A percentile compares a stretch with the other conserved stretches of the same genome.
Evolutionary conservation across 2,797 vertebrate species (phyloP).

Genomic region (Diglossa cyanea): DNA sequence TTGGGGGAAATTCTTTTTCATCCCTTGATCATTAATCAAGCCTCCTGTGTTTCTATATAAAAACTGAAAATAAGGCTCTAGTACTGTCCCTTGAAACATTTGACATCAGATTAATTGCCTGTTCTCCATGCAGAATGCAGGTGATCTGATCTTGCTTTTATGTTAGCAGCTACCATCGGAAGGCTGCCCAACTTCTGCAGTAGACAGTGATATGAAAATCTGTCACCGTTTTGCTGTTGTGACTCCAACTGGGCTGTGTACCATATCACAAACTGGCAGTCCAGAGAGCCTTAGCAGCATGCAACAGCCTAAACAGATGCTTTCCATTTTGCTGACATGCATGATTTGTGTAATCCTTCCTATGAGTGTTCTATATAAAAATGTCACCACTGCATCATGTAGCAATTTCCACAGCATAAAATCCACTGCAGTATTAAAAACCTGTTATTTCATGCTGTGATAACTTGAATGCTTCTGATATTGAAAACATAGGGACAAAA

Average conservation of each 20-base stretch:
- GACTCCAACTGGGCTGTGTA: background rate
- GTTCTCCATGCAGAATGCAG: background rate
- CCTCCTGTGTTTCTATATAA: background rate
- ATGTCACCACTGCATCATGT: slow-evolving; percentile 61
- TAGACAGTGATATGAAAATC: background rate
- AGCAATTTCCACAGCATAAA: slow-evolving; percentile 59
- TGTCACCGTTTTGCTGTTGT: background rate
- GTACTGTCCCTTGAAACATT: background rate
- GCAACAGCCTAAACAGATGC: slow-evolving; percentile 54
- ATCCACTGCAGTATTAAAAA: slow-evolving; percentile 47
- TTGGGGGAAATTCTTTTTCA: background rate
- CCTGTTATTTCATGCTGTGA: slow-evolving; percentile 64
- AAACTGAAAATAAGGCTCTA: background rate
- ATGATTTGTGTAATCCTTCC: slow-evolving; percentile 58
- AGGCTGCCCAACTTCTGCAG: background rate
- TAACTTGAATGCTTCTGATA: slow-evolving; percentile 63
- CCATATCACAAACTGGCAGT: slow-evolving; percentile 11
- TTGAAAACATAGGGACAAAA: slow-evolving; percentile 40
- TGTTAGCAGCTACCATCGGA: background rate
- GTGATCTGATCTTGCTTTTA: background rate
- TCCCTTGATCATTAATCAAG: background rate
- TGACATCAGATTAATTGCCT: background rate
- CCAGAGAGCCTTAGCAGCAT: slow-evolving; percentile 11
- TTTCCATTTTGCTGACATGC: slow-evolving; percentile 60
- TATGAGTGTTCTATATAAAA: slow-evolving; percentile 53